These are phyloP conservation scores for Helicoverpa assulta DNA, from an alignment of 2,888 invertebrate genomes.

Conservation along the genomic window DNA sequence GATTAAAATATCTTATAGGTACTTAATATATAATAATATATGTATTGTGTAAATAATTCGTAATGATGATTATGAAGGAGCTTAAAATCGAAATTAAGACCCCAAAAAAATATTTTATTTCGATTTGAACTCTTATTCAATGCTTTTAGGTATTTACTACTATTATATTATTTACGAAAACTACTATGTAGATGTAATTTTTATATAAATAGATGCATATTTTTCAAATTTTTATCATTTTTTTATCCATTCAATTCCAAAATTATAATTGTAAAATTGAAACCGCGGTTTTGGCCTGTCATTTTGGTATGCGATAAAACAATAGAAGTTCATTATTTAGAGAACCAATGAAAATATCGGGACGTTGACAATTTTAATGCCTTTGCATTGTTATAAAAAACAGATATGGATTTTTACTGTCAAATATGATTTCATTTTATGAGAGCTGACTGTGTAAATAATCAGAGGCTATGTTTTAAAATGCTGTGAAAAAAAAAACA, in stretches of 20 bases:
- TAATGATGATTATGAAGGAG: neutral
- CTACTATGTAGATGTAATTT: neutral
- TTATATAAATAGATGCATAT: neutral
- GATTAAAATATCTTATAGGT: too few relatives aligned
- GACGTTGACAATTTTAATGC: conserved; percentile 3
- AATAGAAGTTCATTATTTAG: conserved; percentile 13
- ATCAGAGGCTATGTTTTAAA: conserved; percentile 4
- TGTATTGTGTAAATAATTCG: too few relatives aligned
- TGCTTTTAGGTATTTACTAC: neutral
- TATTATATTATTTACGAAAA: too few relatives aligned
- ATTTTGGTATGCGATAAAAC: conserved; percentile 27
- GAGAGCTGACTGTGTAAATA: conserved; percentile 11
- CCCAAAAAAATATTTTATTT: neutral
- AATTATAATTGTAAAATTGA: conserved; percentile 9
- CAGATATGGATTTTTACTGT: conserved; percentile 7
- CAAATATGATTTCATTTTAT: conserved; percentile 22
- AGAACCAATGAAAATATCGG: conserved; percentile 37
- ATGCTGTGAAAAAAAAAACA: neutral
- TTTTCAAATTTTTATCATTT: neutral
- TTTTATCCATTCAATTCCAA: too few relatives aligned
- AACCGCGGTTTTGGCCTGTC: conserved; percentile 37
- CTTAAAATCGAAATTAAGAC: neutral
- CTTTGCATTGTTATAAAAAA: conserved; percentile 24
- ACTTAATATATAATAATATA: neutral
- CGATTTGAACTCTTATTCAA: neutral